A percentile compares a stretch with the other conserved stretches of the same genome.
Evolutionary conservation across 37 sponge, comb jelly and placozoan genomes (phyloP).

Genomic region (Chondrilla cf. caribensis): DNA sequence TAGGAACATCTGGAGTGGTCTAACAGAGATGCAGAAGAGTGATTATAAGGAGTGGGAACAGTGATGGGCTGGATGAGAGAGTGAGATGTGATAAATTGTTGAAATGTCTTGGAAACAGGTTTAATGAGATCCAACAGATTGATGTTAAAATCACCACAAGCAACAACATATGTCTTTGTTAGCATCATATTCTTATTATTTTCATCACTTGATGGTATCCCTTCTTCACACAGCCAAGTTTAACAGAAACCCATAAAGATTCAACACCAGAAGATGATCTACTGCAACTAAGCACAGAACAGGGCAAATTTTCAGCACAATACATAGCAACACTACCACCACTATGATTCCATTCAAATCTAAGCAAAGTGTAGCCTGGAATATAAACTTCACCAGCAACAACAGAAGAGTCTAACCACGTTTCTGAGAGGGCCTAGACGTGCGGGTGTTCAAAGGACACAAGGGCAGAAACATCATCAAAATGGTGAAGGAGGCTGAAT

Average conservation of each 20-base stretch:
- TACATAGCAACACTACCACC: slow-evolving; percentile 6
- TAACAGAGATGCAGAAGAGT: not conserved
- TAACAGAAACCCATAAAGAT: not conserved
- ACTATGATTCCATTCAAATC: not conserved
- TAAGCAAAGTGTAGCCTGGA: not conserved
- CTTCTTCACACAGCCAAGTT: not conserved
- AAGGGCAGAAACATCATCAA: not conserved
- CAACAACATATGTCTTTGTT: not conserved
- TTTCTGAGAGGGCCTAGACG: not conserved
- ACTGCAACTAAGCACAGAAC: not conserved
- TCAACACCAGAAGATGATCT: slow-evolving; percentile 2
- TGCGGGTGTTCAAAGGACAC: not conserved
- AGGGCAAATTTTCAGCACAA: not conserved
- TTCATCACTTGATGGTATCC: not conserved
- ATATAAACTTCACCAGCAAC: not conserved
- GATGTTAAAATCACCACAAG: slow-evolving; percentile 13
- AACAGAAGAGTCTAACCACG: not conserved
- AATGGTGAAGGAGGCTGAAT: not conserved
- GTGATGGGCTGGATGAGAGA: not conserved
- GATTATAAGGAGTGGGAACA: not conserved
- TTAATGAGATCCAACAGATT: not conserved
- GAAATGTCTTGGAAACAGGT: not conserved
- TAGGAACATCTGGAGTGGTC: not conserved
- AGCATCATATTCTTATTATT: not conserved
- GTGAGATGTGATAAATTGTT: not conserved